These are phyloP conservation scores for Rhagonycha lutea DNA, from an alignment of 2,888 invertebrate genomes.

Conservation along the genomic window DNA sequence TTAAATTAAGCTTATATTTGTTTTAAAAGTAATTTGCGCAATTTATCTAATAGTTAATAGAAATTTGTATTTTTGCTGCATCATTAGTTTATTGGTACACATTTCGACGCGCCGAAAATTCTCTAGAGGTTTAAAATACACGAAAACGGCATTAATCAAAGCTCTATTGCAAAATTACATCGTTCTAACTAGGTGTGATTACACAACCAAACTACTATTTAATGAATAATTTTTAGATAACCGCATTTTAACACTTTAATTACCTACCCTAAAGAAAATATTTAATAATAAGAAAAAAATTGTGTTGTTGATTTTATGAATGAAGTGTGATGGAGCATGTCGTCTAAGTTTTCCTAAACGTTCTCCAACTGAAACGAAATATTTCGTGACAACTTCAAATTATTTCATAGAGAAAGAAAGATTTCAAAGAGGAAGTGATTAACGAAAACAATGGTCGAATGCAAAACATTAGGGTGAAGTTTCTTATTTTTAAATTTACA, in stretches of 20 bases:
- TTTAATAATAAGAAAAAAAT: neutral
- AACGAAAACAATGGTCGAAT: neutral
- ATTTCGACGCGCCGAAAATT: constrained; percentile 10
- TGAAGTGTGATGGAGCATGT: neutral
- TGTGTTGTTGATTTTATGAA: neutral
- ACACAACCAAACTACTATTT: constrained; percentile 14
- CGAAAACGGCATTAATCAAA: constrained; percentile 19
- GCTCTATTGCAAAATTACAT: constrained; percentile 16
- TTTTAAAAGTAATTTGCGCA: neutral
- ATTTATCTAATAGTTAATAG: neutral
- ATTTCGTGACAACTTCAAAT: neutral
- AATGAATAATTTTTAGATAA: constrained; percentile 9
- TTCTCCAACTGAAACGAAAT: neutral
- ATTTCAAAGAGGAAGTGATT: neutral
- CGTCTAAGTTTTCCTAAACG: neutral
- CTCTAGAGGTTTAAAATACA: constrained; percentile 18
- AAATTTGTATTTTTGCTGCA: constrained; percentile 7
- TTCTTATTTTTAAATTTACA: neutral
- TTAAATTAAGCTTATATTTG: neutral
- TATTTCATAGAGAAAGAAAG: neutral
- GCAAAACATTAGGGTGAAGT: neutral
- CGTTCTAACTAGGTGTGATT: constrained; percentile 16
- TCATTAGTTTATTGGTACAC: constrained; percentile 5
- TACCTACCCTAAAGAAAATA: neutral
- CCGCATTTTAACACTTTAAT: neutral